Conservation (phyloP, 2,113 vertebrate genomes). For the Entelurus aequoreus region DNA sequence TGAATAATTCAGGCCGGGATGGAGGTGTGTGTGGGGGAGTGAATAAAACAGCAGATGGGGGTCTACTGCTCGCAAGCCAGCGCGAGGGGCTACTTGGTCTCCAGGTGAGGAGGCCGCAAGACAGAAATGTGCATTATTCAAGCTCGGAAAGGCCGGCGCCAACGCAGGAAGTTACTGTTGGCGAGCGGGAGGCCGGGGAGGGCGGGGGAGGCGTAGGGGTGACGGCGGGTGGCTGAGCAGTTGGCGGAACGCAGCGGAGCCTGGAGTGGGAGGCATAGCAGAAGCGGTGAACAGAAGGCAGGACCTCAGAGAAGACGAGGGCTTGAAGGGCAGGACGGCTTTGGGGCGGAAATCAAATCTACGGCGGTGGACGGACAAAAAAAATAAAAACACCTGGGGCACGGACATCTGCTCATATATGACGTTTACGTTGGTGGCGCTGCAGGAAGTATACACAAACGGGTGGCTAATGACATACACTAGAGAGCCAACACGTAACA, state of each 20-base stretch:
- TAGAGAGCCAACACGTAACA: neutral
- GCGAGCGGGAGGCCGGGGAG: neutral
- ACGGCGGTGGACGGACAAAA: constrained; percentile 9
- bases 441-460: neutral
- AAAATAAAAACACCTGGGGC: constrained; percentile 3
- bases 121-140: constrained; percentile 64
- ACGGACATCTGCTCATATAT: neutral
- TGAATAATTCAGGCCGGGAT: constrained; percentile 67
- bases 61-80: constrained; percentile 44
- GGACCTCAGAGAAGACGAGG: constrained; percentile 37
- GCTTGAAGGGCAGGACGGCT: constrained; percentile 39
- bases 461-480: neutral
- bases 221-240: constrained; percentile 46
- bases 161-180: constrained; percentile 48
- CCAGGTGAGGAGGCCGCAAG: constrained; percentile 56
- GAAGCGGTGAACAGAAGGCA: constrained; percentile 67
- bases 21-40: too few species aligned
- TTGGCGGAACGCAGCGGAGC: constrained; percentile 52
- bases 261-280: constrained; percentile 54
- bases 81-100: constrained; percentile 53
- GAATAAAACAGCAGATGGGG: constrained; percentile 64
- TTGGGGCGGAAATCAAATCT: constrained; percentile 38
- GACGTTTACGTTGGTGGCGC: neutral
- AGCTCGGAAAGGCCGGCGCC: constrained; percentile 48
- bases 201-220: constrained; percentile 20